Evolutionary conservation across 2,888 invertebrate genomes (phyloP).

Genomic region (Xestia c-nigrum): DNA sequence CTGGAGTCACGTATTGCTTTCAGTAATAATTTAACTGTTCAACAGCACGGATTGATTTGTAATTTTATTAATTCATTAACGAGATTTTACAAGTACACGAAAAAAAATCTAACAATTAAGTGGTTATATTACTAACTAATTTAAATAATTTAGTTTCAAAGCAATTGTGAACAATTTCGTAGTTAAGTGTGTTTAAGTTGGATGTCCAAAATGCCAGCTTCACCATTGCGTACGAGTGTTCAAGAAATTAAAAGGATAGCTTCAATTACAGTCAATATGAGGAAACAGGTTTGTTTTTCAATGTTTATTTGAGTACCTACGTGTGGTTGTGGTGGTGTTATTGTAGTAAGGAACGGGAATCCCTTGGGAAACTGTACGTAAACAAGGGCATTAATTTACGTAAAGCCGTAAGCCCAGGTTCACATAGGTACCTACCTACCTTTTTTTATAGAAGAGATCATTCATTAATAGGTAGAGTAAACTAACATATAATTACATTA

Average conservation of each 20-base stretch:
- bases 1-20: slow-evolving; percentile 34
- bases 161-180: neutral
- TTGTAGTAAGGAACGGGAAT: slow-evolving; percentile 29
- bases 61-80: slow-evolving; percentile 6
- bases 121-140: neutral
- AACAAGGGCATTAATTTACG: neutral
- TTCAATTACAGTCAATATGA: slow-evolving; percentile 65
- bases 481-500: too few relatives aligned
- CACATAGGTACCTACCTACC: too few relatives aligned
- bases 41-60: slow-evolving; percentile 11
- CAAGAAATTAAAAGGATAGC: slow-evolving; percentile 78
- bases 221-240: slow-evolving; percentile 74
- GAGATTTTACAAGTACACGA: neutral
- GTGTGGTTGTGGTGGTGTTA: neutral
- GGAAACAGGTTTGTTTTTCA: slow-evolving; percentile 56
- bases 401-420: neutral
- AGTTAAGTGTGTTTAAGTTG: neutral
- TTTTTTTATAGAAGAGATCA: too few relatives aligned
- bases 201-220: slow-evolving; percentile 57
- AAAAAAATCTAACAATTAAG: neutral
- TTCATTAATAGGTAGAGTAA: too few relatives aligned
- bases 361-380: neutral
- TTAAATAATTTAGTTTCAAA: neutral
- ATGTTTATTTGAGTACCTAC: slow-evolving; percentile 10
- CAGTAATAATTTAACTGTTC: slow-evolving; percentile 42